These are phyloP conservation scores for Napeogenes sylphis DNA, from an alignment of 2,888 invertebrate species.

Conservation along the genomic window DNA sequence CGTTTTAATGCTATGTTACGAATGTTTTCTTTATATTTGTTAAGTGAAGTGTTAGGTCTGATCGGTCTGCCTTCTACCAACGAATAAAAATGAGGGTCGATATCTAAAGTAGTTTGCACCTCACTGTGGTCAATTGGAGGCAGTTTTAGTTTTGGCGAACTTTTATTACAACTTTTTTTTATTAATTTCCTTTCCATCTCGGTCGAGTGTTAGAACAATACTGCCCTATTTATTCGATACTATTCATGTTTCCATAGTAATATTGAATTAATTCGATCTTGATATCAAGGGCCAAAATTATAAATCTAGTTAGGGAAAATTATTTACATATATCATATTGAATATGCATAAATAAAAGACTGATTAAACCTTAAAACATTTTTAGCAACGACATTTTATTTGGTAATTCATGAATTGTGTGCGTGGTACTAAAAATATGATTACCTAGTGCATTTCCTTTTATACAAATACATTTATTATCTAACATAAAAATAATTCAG, in stretches of 20 bases:
- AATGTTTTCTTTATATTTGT: constrained; percentile 74
- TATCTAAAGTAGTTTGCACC: constrained; percentile 76
- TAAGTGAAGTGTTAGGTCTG: constrained; percentile 72
- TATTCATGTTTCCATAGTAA: constrained; percentile 27
- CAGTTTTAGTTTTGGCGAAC: constrained; percentile 43
- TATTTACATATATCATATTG: too few species aligned
- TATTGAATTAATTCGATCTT: constrained; percentile 1
- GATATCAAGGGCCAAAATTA: not conserved
- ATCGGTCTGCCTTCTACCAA: constrained; percentile 79
- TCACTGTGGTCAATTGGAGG: constrained; percentile 57
- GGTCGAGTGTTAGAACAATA: not conserved
- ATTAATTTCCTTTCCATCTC: constrained; percentile 42
- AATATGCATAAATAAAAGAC: too few species aligned
- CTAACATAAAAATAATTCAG: too few species aligned
- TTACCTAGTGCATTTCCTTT: too few species aligned
- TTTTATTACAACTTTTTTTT: constrained; percentile 41
- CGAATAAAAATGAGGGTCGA: constrained; percentile 81
- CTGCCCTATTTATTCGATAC: constrained; percentile 23
- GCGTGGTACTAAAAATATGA: too few species aligned
- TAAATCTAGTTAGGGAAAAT: too few species aligned
- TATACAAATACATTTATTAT: too few species aligned
- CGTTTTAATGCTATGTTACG: constrained; percentile 63
- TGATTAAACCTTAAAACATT: too few species aligned
- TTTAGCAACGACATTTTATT: not conserved
- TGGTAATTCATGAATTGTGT: too few species aligned